phyloP scores from a whole-genome alignment of 2,888 invertebrate species.

The Phalera bucephala region DNA sequence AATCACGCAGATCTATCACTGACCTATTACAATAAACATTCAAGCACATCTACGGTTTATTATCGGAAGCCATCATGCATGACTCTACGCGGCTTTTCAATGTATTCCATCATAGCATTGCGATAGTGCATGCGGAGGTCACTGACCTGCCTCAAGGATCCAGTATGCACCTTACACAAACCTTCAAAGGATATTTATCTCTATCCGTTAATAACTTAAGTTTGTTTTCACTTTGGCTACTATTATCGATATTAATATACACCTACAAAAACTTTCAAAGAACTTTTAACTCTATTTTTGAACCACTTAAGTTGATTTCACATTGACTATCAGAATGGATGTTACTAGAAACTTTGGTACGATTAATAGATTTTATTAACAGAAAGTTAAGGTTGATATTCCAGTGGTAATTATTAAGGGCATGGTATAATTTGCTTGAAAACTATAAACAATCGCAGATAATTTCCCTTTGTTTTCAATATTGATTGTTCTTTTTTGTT shows the following conservation, averaged over 20 bases:
- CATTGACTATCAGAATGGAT: no score
- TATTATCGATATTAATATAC: no score
- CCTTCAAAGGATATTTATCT: no score
- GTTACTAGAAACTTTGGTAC: no score
- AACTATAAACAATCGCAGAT: slow-evolving; percentile 25
- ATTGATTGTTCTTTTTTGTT: slow-evolving; percentile 2
- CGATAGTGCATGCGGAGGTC: slow-evolving; percentile 47
- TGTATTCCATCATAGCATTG: slow-evolving; percentile 31
- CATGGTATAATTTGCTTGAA: slow-evolving; percentile 2
- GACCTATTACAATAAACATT: background rate
- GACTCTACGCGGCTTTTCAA: slow-evolving; percentile 22
- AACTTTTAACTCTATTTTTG: no score
- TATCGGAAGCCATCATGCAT: slow-evolving; percentile 17
- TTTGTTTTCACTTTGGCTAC: no score
- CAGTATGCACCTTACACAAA: no score
- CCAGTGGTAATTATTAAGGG: slow-evolving; percentile 1
- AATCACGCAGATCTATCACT: no score
- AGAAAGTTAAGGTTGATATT: slow-evolving; percentile 4
- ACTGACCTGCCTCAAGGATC: slow-evolving; percentile 62
- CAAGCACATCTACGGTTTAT: background rate
- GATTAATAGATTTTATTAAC: no score
- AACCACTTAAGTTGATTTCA: no score
- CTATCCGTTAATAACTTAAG: no score
- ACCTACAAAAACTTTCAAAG: no score
- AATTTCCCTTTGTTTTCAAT: slow-evolving; percentile 31